Evolutionary conservation across 2,113 vertebrate genomes (phyloP).

Genomic region (Boleophthalmus pectinirostris): DNA sequence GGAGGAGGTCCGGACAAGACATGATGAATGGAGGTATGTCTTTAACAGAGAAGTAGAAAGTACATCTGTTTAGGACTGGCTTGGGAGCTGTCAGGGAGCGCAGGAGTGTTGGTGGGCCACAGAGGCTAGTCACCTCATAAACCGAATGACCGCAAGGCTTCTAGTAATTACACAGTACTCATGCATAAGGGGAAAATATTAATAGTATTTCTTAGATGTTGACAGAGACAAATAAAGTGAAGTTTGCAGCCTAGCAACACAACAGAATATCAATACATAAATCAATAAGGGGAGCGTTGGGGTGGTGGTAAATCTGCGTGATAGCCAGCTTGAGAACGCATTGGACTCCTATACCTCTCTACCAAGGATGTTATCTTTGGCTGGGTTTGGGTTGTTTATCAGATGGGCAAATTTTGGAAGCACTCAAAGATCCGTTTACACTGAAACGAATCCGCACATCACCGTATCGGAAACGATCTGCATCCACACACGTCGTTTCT

Average conservation of each 20-base stretch:
- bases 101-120: constrained; percentile 14
- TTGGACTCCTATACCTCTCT: neutral
- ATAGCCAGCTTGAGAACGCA: neutral
- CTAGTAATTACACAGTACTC: constrained; percentile 33
- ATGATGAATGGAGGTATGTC: constrained; percentile 53
- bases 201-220: constrained; percentile 9
- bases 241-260: neutral
- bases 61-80: constrained; percentile 47
- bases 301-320: neutral
- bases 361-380: neutral
- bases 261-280: neutral
- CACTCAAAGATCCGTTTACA: too few relatives aligned
- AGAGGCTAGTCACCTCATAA: constrained; percentile 37
- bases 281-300: neutral
- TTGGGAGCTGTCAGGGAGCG: constrained; percentile 45
- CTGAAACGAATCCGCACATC: too few relatives aligned
- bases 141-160: constrained; percentile 29
- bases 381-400: neutral
- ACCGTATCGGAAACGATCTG: too few relatives aligned
- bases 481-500: too few relatives aligned
- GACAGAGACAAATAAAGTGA: constrained; percentile 11
- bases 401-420: too few relatives aligned
- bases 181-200: constrained; percentile 11
- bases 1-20: constrained; percentile 62
- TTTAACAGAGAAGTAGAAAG: constrained; percentile 60